Evolutionary conservation across 1,140 invertebrate species (phyloP).

Genomic region (Drosophila tani): DNA sequence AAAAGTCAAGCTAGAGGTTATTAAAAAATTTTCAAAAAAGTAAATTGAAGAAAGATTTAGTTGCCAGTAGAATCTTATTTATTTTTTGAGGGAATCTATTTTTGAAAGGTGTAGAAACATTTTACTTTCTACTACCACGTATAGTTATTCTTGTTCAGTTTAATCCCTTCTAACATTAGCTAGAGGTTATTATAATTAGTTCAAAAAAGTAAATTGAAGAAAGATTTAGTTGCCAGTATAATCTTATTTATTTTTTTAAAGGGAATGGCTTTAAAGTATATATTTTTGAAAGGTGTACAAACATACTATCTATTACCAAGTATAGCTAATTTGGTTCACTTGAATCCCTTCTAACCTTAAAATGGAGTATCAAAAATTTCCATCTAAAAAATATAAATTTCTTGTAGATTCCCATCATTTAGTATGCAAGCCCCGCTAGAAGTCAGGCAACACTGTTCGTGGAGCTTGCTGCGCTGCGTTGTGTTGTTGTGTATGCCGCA

Average conservation of each 20-base stretch:
- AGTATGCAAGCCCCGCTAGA: background rate
- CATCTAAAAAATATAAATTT: background rate
- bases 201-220: no score
- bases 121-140: background rate
- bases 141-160: no score
- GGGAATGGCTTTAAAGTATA: no score
- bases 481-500: constrained; percentile 45
- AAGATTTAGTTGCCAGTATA: no score
- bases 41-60: no score
- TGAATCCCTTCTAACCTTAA: background rate
- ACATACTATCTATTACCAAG: no score
- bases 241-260: no score
- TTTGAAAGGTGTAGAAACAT: background rate
- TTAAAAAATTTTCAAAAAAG: no score
- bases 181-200: background rate
- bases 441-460: constrained; percentile 18
- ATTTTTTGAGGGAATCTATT: background rate
- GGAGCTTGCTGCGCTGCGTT: constrained; percentile 47
- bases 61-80: no score
- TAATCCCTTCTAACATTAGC: background rate
- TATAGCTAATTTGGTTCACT: no score
- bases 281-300: background rate
- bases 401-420: background rate
- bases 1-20: background rate
- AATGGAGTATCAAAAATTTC: background rate